phyloP scores from a whole-genome alignment of 2,797 vertebrate species.

The Scolopax bukidnonensis region DNA sequence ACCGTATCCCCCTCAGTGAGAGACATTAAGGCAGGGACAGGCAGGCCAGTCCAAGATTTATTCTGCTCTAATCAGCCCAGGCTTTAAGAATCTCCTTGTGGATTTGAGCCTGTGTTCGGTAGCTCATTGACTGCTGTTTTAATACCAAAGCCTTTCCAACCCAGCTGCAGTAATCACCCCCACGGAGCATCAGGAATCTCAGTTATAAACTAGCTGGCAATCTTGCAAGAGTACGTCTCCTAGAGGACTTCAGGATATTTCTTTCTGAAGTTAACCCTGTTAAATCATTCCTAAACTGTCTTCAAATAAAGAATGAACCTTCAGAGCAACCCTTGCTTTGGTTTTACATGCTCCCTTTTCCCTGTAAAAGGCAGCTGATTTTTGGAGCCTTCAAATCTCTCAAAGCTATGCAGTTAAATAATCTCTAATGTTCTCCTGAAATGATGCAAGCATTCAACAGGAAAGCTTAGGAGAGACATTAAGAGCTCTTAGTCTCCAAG shows the following conservation, averaged over 20 bases:
- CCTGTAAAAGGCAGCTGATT: slow-evolving; percentile 4
- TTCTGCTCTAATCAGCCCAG: slow-evolving; percentile 52
- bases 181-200: slow-evolving; percentile 51
- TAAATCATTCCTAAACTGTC: slow-evolving; percentile 63
- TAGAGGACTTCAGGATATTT: slow-evolving; percentile 56
- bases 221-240: slow-evolving; percentile 63
- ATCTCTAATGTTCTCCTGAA: slow-evolving; percentile 1
- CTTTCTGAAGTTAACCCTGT: slow-evolving; percentile 57
- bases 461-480: neutral
- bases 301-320: slow-evolving; percentile 47
- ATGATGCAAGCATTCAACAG: neutral
- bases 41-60: slow-evolving; percentile 42
- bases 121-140: slow-evolving; percentile 62
- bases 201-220: slow-evolving; percentile 60
- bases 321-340: slow-evolving; percentile 25
- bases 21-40: neutral
- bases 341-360: slow-evolving; percentile 31
- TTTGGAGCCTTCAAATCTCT: neutral
- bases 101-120: slow-evolving; percentile 58
- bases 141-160: slow-evolving; percentile 40
- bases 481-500: neutral
- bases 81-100: slow-evolving; percentile 44
- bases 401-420: slow-evolving; percentile 9
- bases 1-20: neutral
- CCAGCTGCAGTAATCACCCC: slow-evolving; percentile 65